These are phyloP conservation scores for Pitangus sulphuratus DNA, from an alignment of 2,797 vertebrate genomes.

Conservation along the genomic window DNA sequence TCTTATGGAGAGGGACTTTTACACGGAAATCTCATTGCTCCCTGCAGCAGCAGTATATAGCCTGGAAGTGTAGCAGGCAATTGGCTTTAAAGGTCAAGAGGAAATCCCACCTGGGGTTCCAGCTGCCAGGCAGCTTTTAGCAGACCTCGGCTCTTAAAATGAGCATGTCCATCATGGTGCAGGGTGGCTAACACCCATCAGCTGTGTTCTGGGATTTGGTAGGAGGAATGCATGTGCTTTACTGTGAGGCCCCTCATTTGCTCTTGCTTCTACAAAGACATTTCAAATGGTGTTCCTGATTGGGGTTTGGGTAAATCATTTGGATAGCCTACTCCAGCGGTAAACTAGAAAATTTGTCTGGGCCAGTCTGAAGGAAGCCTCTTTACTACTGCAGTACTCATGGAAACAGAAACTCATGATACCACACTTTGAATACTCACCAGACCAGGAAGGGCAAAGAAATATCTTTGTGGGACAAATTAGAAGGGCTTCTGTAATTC, in stretches of 20 bases:
- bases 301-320: not conserved
- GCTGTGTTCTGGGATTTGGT: not conserved
- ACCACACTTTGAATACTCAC: not conserved
- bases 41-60: not conserved
- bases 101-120: not conserved
- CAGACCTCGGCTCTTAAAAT: not conserved
- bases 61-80: not conserved
- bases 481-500: not conserved
- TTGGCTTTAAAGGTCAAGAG: not conserved
- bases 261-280: not conserved
- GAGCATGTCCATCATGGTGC: fast-evolving
- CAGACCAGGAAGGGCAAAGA: not conserved
- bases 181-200: fast-evolving
- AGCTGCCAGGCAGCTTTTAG: not conserved
- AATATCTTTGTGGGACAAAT: not conserved
- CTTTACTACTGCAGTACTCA: not conserved
- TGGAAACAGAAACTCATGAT: not conserved
- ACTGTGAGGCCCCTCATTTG: not conserved
- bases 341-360: not conserved
- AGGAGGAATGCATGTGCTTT: fast-evolving
- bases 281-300: fast-evolving
- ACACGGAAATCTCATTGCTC: not conserved
- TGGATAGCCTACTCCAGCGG: not conserved
- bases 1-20: not conserved
- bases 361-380: not conserved